Evolutionary conservation across 2,888 invertebrate species (phyloP), one percentile per base, ranked within the genome.

Genomic region (Drosophila fulvimacula): DNA sequence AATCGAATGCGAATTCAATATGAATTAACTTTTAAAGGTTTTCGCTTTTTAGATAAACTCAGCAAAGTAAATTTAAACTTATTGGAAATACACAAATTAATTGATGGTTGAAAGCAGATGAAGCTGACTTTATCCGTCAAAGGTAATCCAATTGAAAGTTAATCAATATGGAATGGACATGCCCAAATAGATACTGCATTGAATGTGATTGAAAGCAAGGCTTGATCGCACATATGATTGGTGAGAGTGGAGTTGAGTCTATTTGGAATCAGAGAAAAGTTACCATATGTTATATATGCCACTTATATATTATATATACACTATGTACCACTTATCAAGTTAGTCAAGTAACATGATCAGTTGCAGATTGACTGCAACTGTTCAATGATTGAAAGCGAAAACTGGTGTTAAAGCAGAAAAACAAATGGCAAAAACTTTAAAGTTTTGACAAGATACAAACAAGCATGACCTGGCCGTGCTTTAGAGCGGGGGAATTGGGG

Each of bases 1-100:
- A 56, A 62, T 46, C 32, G 44, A 32, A 65, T 2, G 30, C 24
- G 32, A 27, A 42, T 65, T 34, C 39, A 19, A 17, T 30, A 42
- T 49, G 19, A 64, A 64, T 64, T 51, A 10, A 10, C 34, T 27
- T 21, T 11, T 11, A 24, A 30, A 21, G 17, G 24, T 24, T 13
- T 24, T 34, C 17, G 13, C 15, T 13, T 46, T n/a, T 46, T 27
- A n/a, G 46, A 27, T 9, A 27, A 27, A 0, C 13, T 4, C 7
- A 11, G 19, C 11, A 46, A 61, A 61, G 1, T 30, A 21, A 21
- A 49, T 32, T 6, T 11, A 11, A 38, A 17, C 5, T 17, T 46
- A 10, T 15, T 7, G 7, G 3, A 9, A 48, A 27, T 17, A 32
- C 13, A 19, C 11, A 24, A 30, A 49, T 38, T 15, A 7, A 27